Percentiles rank a stretch among this genome's conserved stretches.
Conservation (phyloP, 2,888 invertebrate genomes). For the Lycocerus yunnanus region DNA sequence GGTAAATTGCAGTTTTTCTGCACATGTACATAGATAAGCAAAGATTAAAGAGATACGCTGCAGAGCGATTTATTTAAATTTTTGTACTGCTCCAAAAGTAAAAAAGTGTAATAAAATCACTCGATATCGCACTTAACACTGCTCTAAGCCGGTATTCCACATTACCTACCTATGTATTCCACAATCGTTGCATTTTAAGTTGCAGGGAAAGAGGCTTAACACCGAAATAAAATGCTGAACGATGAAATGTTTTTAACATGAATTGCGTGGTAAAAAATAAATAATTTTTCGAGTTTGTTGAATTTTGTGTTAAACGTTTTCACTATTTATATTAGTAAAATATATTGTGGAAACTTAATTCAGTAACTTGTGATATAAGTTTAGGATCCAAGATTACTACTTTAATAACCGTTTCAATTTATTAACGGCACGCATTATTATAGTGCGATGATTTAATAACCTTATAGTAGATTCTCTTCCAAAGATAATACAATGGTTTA, state of each 20-base stretch:
- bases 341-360: not conserved
- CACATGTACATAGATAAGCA: too few species aligned
- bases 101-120: too few species aligned
- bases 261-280: not conserved
- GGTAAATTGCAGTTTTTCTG: too few species aligned
- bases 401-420: not conserved
- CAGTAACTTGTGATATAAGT: not conserved
- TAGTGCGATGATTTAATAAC: not conserved
- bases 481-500: not conserved
- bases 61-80: too few species aligned
- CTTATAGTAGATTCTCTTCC: not conserved
- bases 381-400: not conserved
- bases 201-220: too few species aligned
- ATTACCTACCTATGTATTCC: too few species aligned
- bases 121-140: too few species aligned
- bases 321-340: not conserved
- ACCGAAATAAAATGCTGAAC: too few species aligned
- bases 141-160: too few species aligned
- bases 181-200: too few species aligned
- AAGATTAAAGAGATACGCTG: too few species aligned
- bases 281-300: not conserved
- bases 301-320: not conserved
- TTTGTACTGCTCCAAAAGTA: too few species aligned
- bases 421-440: not conserved
- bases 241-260: not conserved